Percentiles rank a stretch among this genome's conserved stretches.
phyloP scores from a whole-genome alignment of 2,888 invertebrate genomes.

The Parascotia fuliginaria region DNA sequence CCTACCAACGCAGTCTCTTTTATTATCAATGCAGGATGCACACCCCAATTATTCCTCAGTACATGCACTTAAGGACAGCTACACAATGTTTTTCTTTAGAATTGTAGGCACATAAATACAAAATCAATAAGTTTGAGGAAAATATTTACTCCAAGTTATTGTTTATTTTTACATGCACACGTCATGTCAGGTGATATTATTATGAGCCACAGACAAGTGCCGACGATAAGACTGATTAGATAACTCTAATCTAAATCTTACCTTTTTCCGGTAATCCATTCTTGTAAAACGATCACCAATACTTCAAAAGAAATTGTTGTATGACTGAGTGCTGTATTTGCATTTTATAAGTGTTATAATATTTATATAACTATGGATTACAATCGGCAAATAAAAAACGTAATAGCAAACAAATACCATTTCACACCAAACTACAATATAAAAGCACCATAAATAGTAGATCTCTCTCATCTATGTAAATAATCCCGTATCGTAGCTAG shows the following conservation, averaged over 20 bases:
- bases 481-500: slow-evolving; percentile 29
- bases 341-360: not conserved
- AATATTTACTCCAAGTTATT: not conserved
- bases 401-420: not conserved
- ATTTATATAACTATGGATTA: not conserved
- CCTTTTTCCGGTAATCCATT: not conserved
- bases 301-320: not conserved
- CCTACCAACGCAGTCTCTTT: slow-evolving; percentile 40
- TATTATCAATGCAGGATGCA: slow-evolving; percentile 54
- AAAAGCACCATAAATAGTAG: slow-evolving; percentile 27
- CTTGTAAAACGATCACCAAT: not conserved
- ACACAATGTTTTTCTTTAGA: not conserved
- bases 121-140: not conserved
- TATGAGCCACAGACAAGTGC: not conserved
- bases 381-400: too few relatives aligned
- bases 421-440: slow-evolving; percentile 1
- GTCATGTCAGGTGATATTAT: not conserved
- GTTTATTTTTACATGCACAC: not conserved
- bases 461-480: slow-evolving; percentile 14
- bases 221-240: not conserved
- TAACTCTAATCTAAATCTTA: slow-evolving; percentile 2
- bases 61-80: slow-evolving; percentile 20
- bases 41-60: slow-evolving; percentile 39
- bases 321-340: not conserved
- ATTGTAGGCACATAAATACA: not conserved